Evolutionary conservation across 1,140 invertebrate species (phyloP).

Genomic region (Calephelis virginiensis): DNA sequence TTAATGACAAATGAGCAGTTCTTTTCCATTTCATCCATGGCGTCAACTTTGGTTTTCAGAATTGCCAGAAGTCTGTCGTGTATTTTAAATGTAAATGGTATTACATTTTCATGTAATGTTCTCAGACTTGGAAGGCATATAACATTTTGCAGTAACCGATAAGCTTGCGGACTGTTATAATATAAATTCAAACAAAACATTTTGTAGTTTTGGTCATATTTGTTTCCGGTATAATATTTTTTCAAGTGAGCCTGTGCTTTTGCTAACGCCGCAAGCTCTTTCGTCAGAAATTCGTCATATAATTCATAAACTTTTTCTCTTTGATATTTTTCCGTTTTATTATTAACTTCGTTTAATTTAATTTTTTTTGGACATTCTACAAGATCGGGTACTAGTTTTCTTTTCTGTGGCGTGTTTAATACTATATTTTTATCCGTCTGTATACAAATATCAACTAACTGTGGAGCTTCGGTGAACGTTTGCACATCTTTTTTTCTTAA

Average conservation of each 20-base stretch:
- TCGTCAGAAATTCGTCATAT: too few species aligned
- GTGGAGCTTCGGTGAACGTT: constrained; percentile 1
- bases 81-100: not conserved
- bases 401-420: not conserved
- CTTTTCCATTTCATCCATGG: constrained; percentile 19
- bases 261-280: too few species aligned
- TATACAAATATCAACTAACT: not conserved
- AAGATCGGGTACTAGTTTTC: not conserved
- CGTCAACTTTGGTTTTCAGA: not conserved
- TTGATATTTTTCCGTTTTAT: too few species aligned
- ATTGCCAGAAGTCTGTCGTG: not conserved
- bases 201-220: too few species aligned
- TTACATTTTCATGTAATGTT: not conserved
- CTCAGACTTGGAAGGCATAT: not conserved
- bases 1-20: constrained; percentile 30
- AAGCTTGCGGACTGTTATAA: too few species aligned
- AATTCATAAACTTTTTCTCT: too few species aligned
- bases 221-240: too few species aligned
- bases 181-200: too few species aligned
- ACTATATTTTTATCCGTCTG: not conserved
- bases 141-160: not conserved
- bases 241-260: too few species aligned
- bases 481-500: constrained; percentile 14
- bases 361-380: not conserved
- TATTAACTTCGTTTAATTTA: too few species aligned